Evolutionary conservation across 2,888 invertebrate genomes (phyloP), one percentile per base, ranked within the genome.

Genomic region (Brachyptera putata): DNA sequence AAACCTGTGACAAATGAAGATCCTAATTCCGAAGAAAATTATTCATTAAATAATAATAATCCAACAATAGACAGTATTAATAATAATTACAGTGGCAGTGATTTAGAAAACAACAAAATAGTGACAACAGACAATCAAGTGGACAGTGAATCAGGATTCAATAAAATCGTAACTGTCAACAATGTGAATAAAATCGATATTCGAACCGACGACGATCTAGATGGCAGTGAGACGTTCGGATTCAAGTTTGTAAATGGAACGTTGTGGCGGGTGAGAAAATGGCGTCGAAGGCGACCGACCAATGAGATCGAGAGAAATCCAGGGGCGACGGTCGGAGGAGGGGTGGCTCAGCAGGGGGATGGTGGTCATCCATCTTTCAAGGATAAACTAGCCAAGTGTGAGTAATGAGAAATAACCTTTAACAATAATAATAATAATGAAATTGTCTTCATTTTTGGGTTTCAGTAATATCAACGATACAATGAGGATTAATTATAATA

Each of bases 351-450:
- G n/a, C n/a, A n/a, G n/a, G n/a, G n/a, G n/a, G n/a, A n/a, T n/a
- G n/a, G n/a, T n/a, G n/a, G n/a, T n/a, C n/a, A n/a, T n/a, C n/a
- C 43, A 18, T 18, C 18, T 9, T 13, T 53, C 13, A 53, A 53
- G 16, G 16, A 53, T 11, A 53, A 53, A 34, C 34, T 53, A 18
- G 53, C 53, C 5, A 53, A 53, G 21, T 53, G 53, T 53, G 22
- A 53, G 37, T 53, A 21, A 9, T 11, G n/a, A 13, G 21, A 24
- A 11, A 46, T 39, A 9, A 7, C 7, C 7, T 39, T 11, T 39
- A 14, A 7, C n/a, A n/a, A n/a, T n/a, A n/a, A n/a, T n/a, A n/a
- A n/a, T n/a, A n/a, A n/a, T n/a, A n/a, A n/a, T n/a, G n/a, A n/a
- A n/a, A n/a, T n/a, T n/a, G n/a, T n/a, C n/a, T n/a, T n/a, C n/a